phyloP scores from a whole-genome alignment of 35 echinoderm and acorn worm species.

The Diadema setosum region DNA sequence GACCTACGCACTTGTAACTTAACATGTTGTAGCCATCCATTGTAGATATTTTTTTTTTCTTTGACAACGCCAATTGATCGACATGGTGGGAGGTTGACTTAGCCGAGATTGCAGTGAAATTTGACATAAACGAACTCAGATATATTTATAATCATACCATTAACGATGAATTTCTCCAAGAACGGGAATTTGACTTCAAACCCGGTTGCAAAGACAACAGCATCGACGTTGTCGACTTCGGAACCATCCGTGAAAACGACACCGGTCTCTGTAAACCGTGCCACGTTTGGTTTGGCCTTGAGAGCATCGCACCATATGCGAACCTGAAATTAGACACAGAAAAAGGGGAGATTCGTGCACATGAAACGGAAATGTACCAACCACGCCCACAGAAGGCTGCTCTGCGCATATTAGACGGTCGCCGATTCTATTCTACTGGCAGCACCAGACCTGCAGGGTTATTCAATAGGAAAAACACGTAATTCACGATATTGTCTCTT shows the following conservation, averaged over 20 bases:
- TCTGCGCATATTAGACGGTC: too few relatives aligned
- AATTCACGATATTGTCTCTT: too few relatives aligned
- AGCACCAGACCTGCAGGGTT: too few relatives aligned
- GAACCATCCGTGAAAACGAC: conserved; percentile 58
- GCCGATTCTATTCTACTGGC: too few relatives aligned
- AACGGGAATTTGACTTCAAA: conserved; percentile 35
- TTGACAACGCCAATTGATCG: not conserved
- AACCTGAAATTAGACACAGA: too few relatives aligned
- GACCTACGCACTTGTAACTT: too few relatives aligned
- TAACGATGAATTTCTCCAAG: conserved; percentile 33
- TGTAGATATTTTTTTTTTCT: not conserved
- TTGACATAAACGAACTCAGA: too few relatives aligned
- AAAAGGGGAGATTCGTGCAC: too few relatives aligned
- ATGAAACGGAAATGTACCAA: not conserved
- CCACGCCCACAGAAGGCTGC: too few relatives aligned
- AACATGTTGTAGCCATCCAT: too few relatives aligned
- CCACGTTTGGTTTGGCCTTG: conserved; percentile 27
- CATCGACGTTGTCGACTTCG: conserved; percentile 36
- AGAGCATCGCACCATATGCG: conserved; percentile 55
- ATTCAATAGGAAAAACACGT: too few relatives aligned
- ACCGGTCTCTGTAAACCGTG: conserved; percentile 40
- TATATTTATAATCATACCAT: conserved; percentile 47
- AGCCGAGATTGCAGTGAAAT: not conserved
- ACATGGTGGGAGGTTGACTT: not conserved
- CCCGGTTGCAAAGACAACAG: conserved; percentile 66